These are phyloP conservation scores for Electrophaes corylata DNA, from an alignment of 2,888 invertebrate species.

Conservation along the genomic window DNA sequence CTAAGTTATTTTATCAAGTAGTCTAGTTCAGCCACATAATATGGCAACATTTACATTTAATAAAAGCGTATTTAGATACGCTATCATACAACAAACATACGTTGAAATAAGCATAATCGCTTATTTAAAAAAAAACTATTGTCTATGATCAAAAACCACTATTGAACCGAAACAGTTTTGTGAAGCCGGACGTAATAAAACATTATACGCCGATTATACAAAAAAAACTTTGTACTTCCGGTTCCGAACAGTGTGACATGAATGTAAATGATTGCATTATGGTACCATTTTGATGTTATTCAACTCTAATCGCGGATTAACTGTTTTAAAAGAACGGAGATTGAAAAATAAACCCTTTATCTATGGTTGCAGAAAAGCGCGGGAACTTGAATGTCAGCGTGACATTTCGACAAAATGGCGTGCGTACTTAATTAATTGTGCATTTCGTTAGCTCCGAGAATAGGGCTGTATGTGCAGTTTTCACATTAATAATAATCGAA, in stretches of 20 bases:
- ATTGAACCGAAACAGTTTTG: constrained; percentile 55
- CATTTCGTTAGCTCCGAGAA: constrained; percentile 14
- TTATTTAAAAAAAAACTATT: constrained; percentile 52
- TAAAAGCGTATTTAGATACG: constrained; percentile 44
- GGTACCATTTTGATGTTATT: constrained; percentile 48
- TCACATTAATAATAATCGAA: no score
- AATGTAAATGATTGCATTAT: constrained; percentile 72
- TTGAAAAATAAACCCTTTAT: constrained; percentile 62
- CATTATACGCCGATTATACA: constrained; percentile 59
- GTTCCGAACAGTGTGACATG: constrained; percentile 67
- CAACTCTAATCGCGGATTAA: constrained; percentile 28
- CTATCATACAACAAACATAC: constrained; percentile 40
- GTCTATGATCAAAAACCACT: constrained; percentile 43
- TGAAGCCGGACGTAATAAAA: constrained; percentile 68
- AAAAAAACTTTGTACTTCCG: constrained; percentile 66
- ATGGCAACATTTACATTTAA: constrained; percentile 48
- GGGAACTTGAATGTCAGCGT: constrained; percentile 67
- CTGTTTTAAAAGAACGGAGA: constrained; percentile 19
- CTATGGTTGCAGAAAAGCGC: constrained; percentile 63
- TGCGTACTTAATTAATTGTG: constrained; percentile 34
- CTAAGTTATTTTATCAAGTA: no score
- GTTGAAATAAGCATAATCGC: constrained; percentile 48
- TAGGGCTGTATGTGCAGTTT: constrained; percentile 18
- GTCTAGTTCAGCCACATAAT: constrained; percentile 38
- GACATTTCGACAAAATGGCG: constrained; percentile 65